Evolutionary conservation across 2,797 vertebrate genomes (phyloP), one percentile per base, ranked within the genome.

Genomic region (Muraenolepis orangiensis): DNA sequence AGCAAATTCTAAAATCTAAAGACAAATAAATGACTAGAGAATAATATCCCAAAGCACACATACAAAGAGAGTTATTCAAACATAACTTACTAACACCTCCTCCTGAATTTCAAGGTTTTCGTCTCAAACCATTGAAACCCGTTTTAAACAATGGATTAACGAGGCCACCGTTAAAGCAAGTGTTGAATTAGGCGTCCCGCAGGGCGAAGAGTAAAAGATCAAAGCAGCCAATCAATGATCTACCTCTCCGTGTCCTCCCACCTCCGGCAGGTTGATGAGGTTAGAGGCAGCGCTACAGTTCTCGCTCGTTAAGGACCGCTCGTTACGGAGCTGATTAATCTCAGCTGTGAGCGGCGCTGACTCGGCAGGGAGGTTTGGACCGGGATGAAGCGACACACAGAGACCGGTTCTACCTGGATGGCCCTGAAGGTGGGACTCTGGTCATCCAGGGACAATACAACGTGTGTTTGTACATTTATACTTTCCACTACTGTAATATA

Each of bases 191-290:
- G 23, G 57, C 23, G 57, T 64, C n/a, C 51, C 18, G 51, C 51
- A 57, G 20, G 51, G 51, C 13, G 23, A n/a, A 23, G 57, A 64
- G 57, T 26, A 23, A 64, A 7, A 64, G 23, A 64, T 64, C 57
- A 64, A 64, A 64, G 57, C 57, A 11, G 57, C 57, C 31, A 36
- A 69, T 69, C 68, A 69, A 69, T 69, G 68, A 16, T 18, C 68
- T 69, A 32, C 68, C 68, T 36, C 34, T 36, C 31, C 20, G 30
- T 32, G 68, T 69, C 67, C 67, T 69, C 31, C 34, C 14, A 28
- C 66, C 66, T 1, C 29, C 4, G 66, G 30, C 68, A 69, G 68
- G 68, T 69, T 69, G 36, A 69, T 69, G 68, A 69, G 68, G 68
- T 69, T 69, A 36, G 68, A 36, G 18, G 68, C 31, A 69, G 31